Evolutionary conservation across 2,888 invertebrate genomes (phyloP), one percentile per base, ranked within the genome.

Genomic region (Drosophila mercatorum): DNA sequence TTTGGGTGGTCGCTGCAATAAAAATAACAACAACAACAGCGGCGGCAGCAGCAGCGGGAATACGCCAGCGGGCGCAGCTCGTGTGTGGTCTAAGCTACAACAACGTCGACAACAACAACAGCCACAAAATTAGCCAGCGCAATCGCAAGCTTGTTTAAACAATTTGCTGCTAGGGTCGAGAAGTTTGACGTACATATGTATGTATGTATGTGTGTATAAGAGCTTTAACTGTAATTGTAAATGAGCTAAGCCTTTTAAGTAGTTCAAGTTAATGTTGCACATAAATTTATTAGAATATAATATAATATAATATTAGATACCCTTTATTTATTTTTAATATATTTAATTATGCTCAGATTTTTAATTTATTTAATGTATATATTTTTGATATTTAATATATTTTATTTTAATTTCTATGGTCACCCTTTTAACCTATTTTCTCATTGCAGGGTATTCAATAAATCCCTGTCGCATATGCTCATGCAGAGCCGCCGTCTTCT

Each of bases 1-100:
- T 88, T 84, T 75, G 84, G 80, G 80, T 80, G 80, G 81, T 83
- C 83, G 68, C 72, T 67, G 75, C 82, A 76, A 68, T 72, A 81
- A 67, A 69, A 79, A 70, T 59, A 72, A 75, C 68, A 78, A 68
- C 62, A 75, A 63, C 67, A 75, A 17, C 17, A 17, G 17, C 17
- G 17, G 17, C 17, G 17, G 17, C 17, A 17, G 17, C 17, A 17
- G 17, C 17, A 17, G 17, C 17, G 17, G 59, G 64, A 75, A 85
- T 73, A 75, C 61, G 80, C 81, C 69, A 51, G 73, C 73, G 78
- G 81, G 57, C 66, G 59, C 47, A 28, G 38, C 22, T 61, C 65
- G 74, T 81, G 89, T 78, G 87, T 83, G 89, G 87, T 69, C 74
- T 41, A 36, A 76, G 59, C 67, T 59, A 59, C 65, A 72, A 28